Base-by-base conservation (phyloP, 2,888 invertebrate genomes). In the Neoaliturus tenellus region DNA sequence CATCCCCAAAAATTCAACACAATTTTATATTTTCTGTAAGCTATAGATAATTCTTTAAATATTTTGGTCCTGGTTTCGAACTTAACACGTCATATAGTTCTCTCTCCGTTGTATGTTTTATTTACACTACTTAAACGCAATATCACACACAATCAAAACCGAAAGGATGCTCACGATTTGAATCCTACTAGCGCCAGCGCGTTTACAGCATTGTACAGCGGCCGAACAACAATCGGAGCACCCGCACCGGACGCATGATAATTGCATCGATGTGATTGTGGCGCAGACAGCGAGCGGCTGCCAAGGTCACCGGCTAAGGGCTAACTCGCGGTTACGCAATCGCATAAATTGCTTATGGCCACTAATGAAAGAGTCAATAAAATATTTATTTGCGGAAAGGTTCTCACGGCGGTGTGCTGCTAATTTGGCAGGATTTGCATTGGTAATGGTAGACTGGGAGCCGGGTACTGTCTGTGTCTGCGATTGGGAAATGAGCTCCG, bases 321-420 rank as follows among this genome's bases (percentile, higher is more conserved):
- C 55, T 78, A 78, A 78, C 55, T 51, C 55, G 78, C 1, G 55
- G 78, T 78, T 78, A 78, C n/a, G 78, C 55, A 78, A 55, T 51
- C 14, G 51, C 12, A 78, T 44, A 44, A 41, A 75, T 44, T 75
- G 73, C 73, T 75, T 78, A 78, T 78, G 78, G 55, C 20, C 78
- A 5, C 51, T 78, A 78, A 78, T 78, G 78, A 78, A 78, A 78
- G 78, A 78, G 51, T 78, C 78, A 78, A 78, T 78, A 78, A 78
- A 78, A 78, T 78, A 78, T 78, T 78, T 78, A 78, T 78, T 78
- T 78, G 78, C 55, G 78, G 78, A 78, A 55, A 31, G 48, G 78
- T 78, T 78, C 78, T 33, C 78, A 78, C 78, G 78, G 55, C 55
- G 1, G 55, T 44, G 12, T 31, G 51, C 51, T n/a, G 33, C 78